Evolutionary conservation across 2,113 vertebrate species (phyloP).

Genomic region (Pipra filicauda): DNA sequence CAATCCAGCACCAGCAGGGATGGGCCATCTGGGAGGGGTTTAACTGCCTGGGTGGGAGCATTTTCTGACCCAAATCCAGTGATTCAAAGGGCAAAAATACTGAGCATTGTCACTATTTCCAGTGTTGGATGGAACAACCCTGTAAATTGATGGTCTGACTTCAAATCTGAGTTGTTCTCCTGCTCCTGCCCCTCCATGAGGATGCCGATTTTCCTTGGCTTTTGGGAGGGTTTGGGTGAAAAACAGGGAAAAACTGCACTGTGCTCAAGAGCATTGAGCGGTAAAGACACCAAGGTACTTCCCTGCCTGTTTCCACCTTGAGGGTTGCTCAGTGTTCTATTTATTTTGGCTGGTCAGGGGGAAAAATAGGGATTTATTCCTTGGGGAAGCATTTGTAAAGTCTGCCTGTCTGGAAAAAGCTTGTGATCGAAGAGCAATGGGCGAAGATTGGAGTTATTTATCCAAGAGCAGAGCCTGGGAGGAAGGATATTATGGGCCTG

Average conservation of each 20-base stretch:
- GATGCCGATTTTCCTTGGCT: not conserved
- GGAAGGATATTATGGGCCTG: not conserved
- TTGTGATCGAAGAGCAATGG: not conserved
- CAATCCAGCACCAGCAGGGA: not conserved
- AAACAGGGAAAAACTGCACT: not conserved
- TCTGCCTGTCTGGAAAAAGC: not conserved
- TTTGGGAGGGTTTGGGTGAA: not conserved
- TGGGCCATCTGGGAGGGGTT: not conserved
- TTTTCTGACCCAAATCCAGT: not conserved
- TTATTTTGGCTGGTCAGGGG: not conserved
- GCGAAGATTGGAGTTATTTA: not conserved
- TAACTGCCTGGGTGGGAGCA: not conserved
- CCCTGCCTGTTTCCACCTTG: not conserved
- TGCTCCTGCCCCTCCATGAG: fast-evolving
- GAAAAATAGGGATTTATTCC: not conserved
- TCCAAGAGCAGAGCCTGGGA: not conserved
- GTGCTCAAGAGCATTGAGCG: not conserved
- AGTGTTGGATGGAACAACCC: not conserved
- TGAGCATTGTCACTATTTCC: fast-evolving
- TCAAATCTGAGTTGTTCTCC: not conserved
- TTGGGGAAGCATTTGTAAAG: not conserved
- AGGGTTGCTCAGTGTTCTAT: not conserved
- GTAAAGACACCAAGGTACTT: not conserved
- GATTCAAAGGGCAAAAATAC: not conserved
- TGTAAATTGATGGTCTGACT: not conserved